Conservation (phyloP, 2,888 invertebrate species). For the Melikaiella ostensackeni region DNA sequence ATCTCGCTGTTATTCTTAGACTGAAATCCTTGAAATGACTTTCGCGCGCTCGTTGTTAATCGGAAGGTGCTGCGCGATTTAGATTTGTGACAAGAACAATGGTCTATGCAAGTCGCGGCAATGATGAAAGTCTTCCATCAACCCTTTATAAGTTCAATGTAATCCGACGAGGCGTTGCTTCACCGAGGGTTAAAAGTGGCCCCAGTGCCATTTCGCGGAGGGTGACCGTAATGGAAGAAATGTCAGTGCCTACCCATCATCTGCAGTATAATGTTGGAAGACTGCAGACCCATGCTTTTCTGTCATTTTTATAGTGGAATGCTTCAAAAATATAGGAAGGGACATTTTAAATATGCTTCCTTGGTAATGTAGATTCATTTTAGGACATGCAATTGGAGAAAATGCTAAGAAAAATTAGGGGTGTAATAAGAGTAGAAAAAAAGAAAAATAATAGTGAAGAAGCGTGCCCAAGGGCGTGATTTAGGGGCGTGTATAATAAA, state of each 20-base stretch:
- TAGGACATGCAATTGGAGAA: too few relatives aligned
- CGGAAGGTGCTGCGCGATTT: slow-evolving; percentile 22
- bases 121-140: slow-evolving; percentile 64
- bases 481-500: too few relatives aligned
- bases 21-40: slow-evolving; percentile 11
- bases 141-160: slow-evolving; percentile 64
- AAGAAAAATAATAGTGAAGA: neutral
- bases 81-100: slow-evolving; percentile 38
- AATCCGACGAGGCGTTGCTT: slow-evolving; percentile 56
- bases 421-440: too few relatives aligned
- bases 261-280: neutral
- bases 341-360: too few relatives aligned
- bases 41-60: slow-evolving; percentile 10
- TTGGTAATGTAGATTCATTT: too few relatives aligned
- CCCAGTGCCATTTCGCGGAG: slow-evolving; percentile 47
- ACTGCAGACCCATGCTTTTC: too few relatives aligned
- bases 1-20: slow-evolving; percentile 6
- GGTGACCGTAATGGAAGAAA: slow-evolving; percentile 64
- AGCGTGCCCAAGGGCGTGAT: too few relatives aligned
- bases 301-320: too few relatives aligned
- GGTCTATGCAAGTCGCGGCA: slow-evolving; percentile 2
- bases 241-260: slow-evolving; percentile 45
- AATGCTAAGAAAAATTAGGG: too few relatives aligned
- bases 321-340: too few relatives aligned
- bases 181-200: slow-evolving; percentile 55